Percentiles rank a stretch among this genome's conserved stretches.
phyloP scores from a whole-genome alignment of 92 coral and sea anemone genomes.

The Umimayanthus chanpuru region DNA sequence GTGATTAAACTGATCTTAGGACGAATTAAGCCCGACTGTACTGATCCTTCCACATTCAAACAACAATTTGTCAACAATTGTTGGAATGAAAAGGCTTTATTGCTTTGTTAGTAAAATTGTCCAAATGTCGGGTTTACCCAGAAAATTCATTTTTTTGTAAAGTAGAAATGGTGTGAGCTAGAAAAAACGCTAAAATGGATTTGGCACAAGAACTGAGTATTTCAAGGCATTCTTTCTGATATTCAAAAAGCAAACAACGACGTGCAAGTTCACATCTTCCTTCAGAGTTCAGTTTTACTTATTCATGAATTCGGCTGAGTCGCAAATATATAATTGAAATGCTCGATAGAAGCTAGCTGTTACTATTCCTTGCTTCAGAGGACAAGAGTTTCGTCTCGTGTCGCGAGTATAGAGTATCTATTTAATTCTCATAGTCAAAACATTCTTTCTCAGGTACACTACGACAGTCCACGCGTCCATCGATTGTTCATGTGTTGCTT shows the following conservation, averaged over 20 bases:
- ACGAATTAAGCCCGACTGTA: background rate
- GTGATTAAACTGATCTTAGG: background rate
- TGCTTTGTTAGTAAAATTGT: background rate
- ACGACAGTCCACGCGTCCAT: background rate
- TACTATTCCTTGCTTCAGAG: background rate
- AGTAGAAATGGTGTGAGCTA: background rate
- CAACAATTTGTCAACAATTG: background rate
- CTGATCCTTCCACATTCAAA: slow-evolving; percentile 5
- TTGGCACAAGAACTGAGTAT: background rate
- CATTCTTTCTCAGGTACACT: slow-evolving; percentile 17
- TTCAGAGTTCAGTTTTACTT: no score
- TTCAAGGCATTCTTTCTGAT: background rate
- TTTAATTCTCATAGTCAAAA: background rate
- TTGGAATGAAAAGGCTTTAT: background rate
- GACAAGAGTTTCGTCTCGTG: no score
- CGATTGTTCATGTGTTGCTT: slow-evolving; percentile 7
- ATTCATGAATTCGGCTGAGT: background rate
- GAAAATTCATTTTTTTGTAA: no score
- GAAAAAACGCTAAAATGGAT: no score
- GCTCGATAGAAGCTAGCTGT: background rate
- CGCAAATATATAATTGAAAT: background rate
- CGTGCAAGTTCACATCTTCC: background rate
- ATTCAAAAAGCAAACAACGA: background rate
- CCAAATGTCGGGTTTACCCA: no score
- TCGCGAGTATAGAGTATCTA: no score